Evolutionary conservation across 2,888 invertebrate species (phyloP).

Genomic region (Drosophila subsilvestris): DNA sequence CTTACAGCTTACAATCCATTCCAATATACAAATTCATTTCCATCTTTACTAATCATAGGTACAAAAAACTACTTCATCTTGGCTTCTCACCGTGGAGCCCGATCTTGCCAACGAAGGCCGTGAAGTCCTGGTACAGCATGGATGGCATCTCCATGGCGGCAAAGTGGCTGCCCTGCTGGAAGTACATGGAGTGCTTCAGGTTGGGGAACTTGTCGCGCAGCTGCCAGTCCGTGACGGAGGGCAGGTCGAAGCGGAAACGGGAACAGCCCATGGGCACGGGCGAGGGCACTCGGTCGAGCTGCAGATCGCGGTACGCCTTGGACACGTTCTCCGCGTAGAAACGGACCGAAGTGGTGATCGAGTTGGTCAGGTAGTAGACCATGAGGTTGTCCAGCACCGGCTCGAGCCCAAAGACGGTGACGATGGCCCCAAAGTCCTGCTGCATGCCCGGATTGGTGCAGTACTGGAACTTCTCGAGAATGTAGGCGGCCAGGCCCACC

Average conservation of each 20-base stretch:
- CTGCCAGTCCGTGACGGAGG: slow-evolving; percentile 86
- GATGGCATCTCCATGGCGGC: slow-evolving; percentile 92
- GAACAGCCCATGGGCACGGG: slow-evolving; percentile 90
- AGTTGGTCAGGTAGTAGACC: slow-evolving; percentile 91
- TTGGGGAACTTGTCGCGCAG: slow-evolving; percentile 87
- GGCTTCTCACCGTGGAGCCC: slow-evolving; percentile 39
- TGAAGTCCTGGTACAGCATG: slow-evolving; percentile 89
- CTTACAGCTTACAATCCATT: not conserved
- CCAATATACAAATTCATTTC: not conserved
- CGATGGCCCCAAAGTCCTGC: slow-evolving; percentile 72
- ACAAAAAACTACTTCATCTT: slow-evolving; percentile 20
- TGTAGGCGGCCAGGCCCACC: slow-evolving; percentile 93
- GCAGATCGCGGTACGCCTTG: slow-evolving; percentile 50
- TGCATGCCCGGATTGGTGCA: slow-evolving; percentile 89
- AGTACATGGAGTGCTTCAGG: slow-evolving; percentile 88
- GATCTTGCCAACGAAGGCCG: slow-evolving; percentile 85
- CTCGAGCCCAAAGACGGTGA: slow-evolving; percentile 85
- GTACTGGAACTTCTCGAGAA: slow-evolving; percentile 93
- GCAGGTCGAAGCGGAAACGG: slow-evolving; percentile 89
- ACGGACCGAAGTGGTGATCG: slow-evolving; percentile 88
- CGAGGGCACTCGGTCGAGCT: slow-evolving; percentile 86
- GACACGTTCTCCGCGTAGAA: slow-evolving; percentile 87
- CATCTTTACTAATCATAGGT: not conserved
- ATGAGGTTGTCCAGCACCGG: slow-evolving; percentile 89
- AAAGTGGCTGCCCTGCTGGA: slow-evolving; percentile 92